Evolutionary conservation across 2,797 vertebrate genomes (phyloP).

Genomic region (Notoglanidium macrostoma): DNA sequence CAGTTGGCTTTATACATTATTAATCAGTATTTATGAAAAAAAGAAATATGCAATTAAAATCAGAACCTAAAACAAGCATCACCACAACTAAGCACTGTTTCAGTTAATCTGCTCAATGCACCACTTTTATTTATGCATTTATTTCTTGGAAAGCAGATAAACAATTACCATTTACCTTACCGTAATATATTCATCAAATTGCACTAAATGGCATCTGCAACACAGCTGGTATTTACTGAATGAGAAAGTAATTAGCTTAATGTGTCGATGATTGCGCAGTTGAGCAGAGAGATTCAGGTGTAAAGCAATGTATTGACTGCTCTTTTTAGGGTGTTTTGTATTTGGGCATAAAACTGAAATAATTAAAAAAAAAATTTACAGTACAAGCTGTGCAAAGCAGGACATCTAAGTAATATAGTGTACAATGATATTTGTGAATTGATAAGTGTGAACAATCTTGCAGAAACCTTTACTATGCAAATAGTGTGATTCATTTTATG

Average conservation of each 20-base stretch:
- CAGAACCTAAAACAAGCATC: background rate
- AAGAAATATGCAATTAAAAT: background rate
- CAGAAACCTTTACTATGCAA: background rate
- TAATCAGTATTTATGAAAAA: background rate
- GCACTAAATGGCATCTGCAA: background rate
- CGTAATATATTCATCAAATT: slow-evolving; percentile 5
- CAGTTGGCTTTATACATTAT: background rate
- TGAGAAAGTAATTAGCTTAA: slow-evolving; percentile 3
- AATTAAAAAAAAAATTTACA: background rate
- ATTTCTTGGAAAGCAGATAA: background rate
- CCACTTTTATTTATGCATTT: background rate
- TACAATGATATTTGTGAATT: background rate
- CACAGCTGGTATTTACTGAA: slow-evolving; percentile 9
- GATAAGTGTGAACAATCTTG: no score
- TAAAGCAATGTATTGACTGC: background rate
- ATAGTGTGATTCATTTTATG: background rate
- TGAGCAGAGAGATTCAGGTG: slow-evolving; percentile 6
- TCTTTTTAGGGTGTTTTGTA: background rate
- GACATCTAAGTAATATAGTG: background rate
- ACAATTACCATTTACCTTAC: slow-evolving; percentile 17
- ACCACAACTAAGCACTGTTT: background rate
- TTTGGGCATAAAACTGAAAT: background rate
- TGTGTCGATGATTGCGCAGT: background rate
- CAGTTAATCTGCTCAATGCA: background rate
- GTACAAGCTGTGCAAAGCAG: no score